Evolutionary conservation across 2,113 vertebrate species (phyloP), one percentile per base, ranked within the genome.

Genomic region (Sander vitreus): DNA sequence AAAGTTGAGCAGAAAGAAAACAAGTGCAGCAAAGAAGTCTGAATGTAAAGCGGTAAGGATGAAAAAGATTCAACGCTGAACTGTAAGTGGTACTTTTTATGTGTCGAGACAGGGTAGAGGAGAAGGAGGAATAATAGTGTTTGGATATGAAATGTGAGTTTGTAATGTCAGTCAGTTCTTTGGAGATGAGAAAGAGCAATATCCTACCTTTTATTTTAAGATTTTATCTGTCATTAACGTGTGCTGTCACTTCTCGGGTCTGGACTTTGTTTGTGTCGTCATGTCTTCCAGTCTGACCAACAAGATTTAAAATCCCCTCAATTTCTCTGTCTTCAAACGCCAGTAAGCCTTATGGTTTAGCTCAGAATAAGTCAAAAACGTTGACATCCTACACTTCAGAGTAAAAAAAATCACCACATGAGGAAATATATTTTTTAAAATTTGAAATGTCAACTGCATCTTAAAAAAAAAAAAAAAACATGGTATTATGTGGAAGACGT

Each of bases 231-330:
- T 83, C 83, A 87, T 77, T 43, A 72, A 66, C 4, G 65, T 30
- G 80, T 48, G 19, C 75, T 5, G 69, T 80, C 89, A 45, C 47
- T n/a, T 72, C 81, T 89, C 58, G 3, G 25, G 70, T 86, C 84
- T 78, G 73, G 81, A 78, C 79, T 86, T 73, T 82, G 59, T 91
- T 75, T 81, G 82, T 21, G 58, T 81, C 51, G 65, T 91, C 70
- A 80, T 47, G 91, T 94, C 92, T 92, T 93, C 89, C 90, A 89
- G 83, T 89, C 69, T 76, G 77, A 91, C 79, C 85, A 87, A 81
- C 73, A 54, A 78, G 19, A 76, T 86, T 78, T 80, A 21, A 77
- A 82, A 73, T 68, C 72, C 69, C 76, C 62, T 78, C 27, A 39
- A 72, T 73, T 75, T 60, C 30, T 68, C 63, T 68, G 81, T 91